These are phyloP conservation scores for Ascidia mentula DNA, from an alignment of 23 tunicate species.

Conservation along the genomic window DNA sequence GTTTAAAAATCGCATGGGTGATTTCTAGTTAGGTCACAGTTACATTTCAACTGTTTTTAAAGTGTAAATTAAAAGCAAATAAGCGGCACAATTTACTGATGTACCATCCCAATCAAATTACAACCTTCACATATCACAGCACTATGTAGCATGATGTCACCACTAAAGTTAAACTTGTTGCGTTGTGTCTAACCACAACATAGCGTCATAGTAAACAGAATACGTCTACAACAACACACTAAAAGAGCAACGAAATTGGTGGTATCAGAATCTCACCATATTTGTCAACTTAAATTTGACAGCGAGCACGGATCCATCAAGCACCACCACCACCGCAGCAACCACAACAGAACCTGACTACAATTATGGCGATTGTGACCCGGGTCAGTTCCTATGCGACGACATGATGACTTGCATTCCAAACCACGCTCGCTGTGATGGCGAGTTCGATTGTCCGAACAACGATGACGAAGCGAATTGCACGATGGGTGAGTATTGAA, in stretches of 20 bases:
- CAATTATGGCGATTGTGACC: not conserved
- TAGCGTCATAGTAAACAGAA: too few species aligned
- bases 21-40: too few species aligned
- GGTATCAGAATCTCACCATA: too few species aligned
- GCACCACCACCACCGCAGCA: not conserved
- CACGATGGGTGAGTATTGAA: not conserved
- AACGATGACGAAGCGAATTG: constrained; percentile 1
- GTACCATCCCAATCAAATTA: too few species aligned
- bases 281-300: too few species aligned
- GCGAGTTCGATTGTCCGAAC: not conserved
- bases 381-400: not conserved
- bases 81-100: not conserved
- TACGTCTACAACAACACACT: too few species aligned
- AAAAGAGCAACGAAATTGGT: too few species aligned
- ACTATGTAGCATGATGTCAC: not conserved
- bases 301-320: not conserved
- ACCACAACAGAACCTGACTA: not conserved
- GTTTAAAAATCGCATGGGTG: not conserved
- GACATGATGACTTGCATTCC: not conserved
- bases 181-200: too few species aligned
- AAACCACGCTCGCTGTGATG: not conserved
- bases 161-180: too few species aligned
- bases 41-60: not conserved
- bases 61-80: not conserved
- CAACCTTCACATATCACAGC: too few species aligned